Percentiles rank a stretch among this genome's conserved stretches.
These are phyloP conservation scores for Brassicogethes aeneus DNA, from an alignment of 2,888 invertebrate species.

Conservation along the genomic window DNA sequence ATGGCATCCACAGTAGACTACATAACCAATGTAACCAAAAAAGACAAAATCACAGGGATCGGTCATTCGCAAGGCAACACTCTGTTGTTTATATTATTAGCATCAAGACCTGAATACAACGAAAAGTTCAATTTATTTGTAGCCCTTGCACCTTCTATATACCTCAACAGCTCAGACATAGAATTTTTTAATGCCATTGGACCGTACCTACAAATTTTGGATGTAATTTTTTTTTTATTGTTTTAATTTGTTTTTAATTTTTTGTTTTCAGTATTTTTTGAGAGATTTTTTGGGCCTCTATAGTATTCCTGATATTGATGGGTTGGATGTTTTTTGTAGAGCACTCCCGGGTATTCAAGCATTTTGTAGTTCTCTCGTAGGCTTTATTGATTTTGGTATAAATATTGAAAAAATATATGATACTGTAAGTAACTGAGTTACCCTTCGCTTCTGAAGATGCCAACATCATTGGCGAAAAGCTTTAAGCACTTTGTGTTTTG, in stretches of 20 bases:
- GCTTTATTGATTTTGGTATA: background rate
- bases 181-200: no score
- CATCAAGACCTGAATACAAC: constrained; percentile 4
- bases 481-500: no score
- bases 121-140: constrained; percentile 2
- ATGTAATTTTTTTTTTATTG: no score
- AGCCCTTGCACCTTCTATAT: background rate
- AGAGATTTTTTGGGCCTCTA: no score
- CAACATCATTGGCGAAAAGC: background rate
- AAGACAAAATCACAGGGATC: background rate
- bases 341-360: background rate
- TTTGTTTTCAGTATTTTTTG: no score
- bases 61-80: constrained; percentile 4
- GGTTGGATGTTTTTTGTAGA: background rate
- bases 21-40: background rate
- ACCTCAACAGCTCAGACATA: no score
- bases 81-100: background rate
- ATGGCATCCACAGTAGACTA: constrained; percentile 2
- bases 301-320: no score
- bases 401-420: background rate
- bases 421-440: background rate
- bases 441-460: background rate
- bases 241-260: no score
- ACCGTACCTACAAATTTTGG: no score
- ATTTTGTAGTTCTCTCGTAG: background rate